A percentile compares a stretch with the other conserved stretches of the same genome.
These are phyloP conservation scores for Gobionotothen gibberifrons DNA, from an alignment of 2,797 vertebrate genomes.

Conservation along the genomic window DNA sequence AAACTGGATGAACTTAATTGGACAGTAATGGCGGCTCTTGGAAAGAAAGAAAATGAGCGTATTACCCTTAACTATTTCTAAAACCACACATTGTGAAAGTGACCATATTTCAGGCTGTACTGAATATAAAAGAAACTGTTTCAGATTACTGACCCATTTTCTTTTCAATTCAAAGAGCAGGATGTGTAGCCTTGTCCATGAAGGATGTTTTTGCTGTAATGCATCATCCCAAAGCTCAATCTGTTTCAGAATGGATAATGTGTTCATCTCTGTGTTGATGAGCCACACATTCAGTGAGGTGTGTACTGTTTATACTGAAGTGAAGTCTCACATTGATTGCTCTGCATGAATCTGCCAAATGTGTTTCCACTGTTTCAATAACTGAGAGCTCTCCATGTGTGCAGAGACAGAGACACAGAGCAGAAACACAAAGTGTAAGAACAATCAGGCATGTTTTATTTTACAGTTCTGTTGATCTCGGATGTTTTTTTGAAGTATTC, in stretches of 20 bases:
- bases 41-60: neutral
- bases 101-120: neutral
- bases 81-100: neutral
- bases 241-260: neutral
- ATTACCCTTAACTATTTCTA: neutral
- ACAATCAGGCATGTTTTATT: neutral
- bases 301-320: neutral
- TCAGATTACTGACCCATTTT: neutral
- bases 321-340: neutral
- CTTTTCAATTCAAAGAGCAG: neutral
- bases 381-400: constrained; percentile 1
- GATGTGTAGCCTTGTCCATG: neutral
- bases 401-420: neutral
- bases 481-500: neutral
- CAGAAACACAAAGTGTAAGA: neutral
- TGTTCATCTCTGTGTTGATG: neutral
- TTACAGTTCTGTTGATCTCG: neutral
- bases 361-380: neutral
- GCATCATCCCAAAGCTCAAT: neutral
- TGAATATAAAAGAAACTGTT: neutral
- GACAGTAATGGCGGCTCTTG: neutral
- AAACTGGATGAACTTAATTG: neutral
- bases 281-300: neutral
- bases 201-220: constrained; percentile 2
- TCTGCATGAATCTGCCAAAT: constrained; percentile 1